These are phyloP conservation scores for Drosophila engyochracea DNA, from an alignment of 2,888 invertebrate species.

Conservation along the genomic window DNA sequence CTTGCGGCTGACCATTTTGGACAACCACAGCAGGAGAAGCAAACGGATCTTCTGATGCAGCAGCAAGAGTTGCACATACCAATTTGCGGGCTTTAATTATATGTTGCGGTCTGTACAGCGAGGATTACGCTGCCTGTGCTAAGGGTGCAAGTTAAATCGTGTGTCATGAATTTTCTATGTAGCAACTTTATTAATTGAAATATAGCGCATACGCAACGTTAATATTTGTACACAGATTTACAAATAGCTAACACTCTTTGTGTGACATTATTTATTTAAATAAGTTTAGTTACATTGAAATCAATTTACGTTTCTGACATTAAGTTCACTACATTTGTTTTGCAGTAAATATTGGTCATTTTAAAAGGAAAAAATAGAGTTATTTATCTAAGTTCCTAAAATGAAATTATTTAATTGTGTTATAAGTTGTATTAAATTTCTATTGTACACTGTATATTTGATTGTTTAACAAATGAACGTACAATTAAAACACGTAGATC, in stretches of 20 bases:
- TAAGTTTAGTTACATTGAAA: not conserved
- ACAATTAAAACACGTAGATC: not conserved
- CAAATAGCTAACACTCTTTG: no score
- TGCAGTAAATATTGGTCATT: not conserved
- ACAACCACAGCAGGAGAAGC: conserved; percentile 5
- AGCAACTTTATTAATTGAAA: not conserved
- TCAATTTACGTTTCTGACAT: not conserved
- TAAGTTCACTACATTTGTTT: not conserved
- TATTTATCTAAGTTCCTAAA: not conserved
- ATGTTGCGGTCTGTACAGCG: not conserved
- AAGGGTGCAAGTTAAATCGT: not conserved
- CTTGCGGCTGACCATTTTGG: conserved; percentile 18
- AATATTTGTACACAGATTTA: no score
- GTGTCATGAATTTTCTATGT: conserved; percentile 17
- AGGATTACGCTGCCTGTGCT: conserved; percentile 6
- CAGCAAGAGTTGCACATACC: conserved; percentile 30
- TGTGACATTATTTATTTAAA: not conserved
- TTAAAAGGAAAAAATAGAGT: not conserved
- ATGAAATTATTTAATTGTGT: not conserved
- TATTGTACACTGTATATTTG: not conserved
- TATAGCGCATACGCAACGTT: conserved; percentile 23
- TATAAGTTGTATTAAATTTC: not conserved
- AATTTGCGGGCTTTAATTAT: conserved; percentile 49
- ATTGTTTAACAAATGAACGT: not conserved
- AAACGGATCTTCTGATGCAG: not conserved